These are phyloP conservation scores for Chromobotia macracanthus DNA, from an alignment of 2,797 vertebrate species.

Conservation along the genomic window DNA sequence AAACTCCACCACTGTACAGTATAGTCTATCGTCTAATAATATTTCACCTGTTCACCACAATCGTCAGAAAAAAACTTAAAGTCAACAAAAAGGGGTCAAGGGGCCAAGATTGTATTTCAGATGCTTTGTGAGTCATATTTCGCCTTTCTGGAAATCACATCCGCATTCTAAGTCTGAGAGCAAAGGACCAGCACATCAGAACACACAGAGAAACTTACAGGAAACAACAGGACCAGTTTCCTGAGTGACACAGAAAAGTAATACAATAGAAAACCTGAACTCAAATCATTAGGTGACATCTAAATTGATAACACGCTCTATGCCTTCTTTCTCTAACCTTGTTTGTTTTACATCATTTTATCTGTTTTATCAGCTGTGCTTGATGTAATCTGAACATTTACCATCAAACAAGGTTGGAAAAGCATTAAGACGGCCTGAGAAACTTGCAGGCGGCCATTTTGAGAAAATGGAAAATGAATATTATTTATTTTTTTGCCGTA, in stretches of 20 bases:
- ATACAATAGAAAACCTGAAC: background rate
- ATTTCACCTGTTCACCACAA: background rate
- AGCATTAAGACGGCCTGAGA: background rate
- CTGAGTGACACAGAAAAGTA: conserved; percentile 2
- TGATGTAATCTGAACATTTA: conserved; percentile 7
- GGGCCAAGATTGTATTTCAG: conserved; percentile 15
- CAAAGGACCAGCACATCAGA: conserved; percentile 39
- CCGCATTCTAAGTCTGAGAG: conserved; percentile 12
- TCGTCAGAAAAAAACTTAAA: background rate
- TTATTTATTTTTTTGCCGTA: conserved; percentile 4
- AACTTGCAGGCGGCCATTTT: conserved; percentile 7
- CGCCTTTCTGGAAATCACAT: conserved; percentile 35
- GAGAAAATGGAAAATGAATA: background rate
- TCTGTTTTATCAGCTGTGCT: background rate
- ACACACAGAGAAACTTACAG: conserved; percentile 25
- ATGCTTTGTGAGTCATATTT: conserved; percentile 19
- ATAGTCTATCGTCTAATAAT: too few species aligned
- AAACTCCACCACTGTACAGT: background rate
- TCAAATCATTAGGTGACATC: conserved; percentile 34
- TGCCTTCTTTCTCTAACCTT: conserved; percentile 1
- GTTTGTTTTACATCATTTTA: conserved; percentile 10
- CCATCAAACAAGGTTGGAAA: background rate
- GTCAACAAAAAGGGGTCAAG: background rate
- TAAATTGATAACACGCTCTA: conserved; percentile 34
- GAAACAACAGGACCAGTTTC: conserved; percentile 35